These are phyloP conservation scores for Psilopogon haemacephalus DNA, from an alignment of 2,113 vertebrate genomes.

Conservation along the genomic window DNA sequence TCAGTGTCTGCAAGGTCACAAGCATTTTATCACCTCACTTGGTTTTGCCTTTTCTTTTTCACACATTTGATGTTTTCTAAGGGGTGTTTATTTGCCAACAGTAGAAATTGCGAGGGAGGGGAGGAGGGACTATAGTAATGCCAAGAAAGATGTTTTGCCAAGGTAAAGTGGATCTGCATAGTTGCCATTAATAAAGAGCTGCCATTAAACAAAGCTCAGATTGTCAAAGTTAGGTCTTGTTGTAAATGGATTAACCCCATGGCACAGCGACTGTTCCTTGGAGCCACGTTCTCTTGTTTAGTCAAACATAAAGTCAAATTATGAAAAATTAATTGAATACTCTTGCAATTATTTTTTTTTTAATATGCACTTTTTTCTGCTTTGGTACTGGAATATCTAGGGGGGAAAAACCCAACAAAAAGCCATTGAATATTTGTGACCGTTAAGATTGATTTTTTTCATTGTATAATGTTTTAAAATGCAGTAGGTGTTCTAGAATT, in stretches of 20 bases:
- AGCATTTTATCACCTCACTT: not conserved
- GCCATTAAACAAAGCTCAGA: conserved; percentile 33
- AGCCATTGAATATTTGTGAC: conserved; percentile 16
- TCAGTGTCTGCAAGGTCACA: not conserved
- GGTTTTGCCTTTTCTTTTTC: not conserved
- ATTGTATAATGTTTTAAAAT: conserved; percentile 63
- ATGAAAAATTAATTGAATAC: not conserved
- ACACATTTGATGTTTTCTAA: not conserved
- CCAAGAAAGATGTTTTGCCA: conserved; percentile 55
- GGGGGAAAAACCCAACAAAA: not conserved
- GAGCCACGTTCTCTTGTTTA: conserved; percentile 41
- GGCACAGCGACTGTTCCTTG: conserved; percentile 25
- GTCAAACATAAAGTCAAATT: not conserved
- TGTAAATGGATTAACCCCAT: not conserved
- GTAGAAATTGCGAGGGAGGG: not conserved
- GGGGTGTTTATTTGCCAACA: conserved; percentile 19
- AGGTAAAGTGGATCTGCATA: conserved; percentile 16
- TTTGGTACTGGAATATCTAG: conserved; percentile 62
- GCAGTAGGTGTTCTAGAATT: conserved; percentile 61
- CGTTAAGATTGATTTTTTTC: conserved; percentile 27
- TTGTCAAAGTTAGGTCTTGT: conserved; percentile 23
- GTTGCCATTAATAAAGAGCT: conserved; percentile 62
- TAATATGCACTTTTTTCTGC: conserved; percentile 69
- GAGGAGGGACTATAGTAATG: not conserved
- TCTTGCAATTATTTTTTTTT: not conserved